Percentiles rank a stretch among this genome's conserved stretches.
Conservation (phyloP, 1,140 invertebrate genomes). For the Globodera rostochiensis region DNA sequence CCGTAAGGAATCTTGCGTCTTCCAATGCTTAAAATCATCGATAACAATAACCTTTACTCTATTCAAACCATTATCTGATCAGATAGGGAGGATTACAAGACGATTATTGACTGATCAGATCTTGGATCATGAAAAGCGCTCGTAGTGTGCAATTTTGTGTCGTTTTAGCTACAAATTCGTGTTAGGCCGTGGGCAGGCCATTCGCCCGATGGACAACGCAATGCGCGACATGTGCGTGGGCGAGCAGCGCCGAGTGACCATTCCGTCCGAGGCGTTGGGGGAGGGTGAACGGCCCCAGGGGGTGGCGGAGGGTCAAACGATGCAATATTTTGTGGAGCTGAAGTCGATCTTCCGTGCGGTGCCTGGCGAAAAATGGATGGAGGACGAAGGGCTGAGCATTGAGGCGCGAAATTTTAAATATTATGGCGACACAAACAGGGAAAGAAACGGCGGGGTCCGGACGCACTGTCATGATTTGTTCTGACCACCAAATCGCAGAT, state of each 20-base stretch:
- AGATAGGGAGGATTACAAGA: too few relatives aligned
- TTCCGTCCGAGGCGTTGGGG: conserved; percentile 48
- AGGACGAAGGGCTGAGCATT: conserved; percentile 62
- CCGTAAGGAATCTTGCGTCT: conserved; percentile 30
- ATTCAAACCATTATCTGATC: too few relatives aligned
- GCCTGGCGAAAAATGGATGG: conserved; percentile 60
- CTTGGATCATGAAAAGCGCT: too few relatives aligned
- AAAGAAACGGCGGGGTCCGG: background rate
- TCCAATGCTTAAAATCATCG: too few relatives aligned
- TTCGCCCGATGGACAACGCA: conserved; percentile 61
- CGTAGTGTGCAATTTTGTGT: too few relatives aligned
- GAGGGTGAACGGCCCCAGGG: conserved; percentile 53
- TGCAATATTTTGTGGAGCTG: conserved; percentile 58
- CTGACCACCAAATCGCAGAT: too few relatives aligned
- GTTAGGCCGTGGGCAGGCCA: conserved; percentile 57
- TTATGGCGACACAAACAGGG: background rate
- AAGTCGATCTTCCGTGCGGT: conserved; percentile 62
- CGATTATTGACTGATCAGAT: too few relatives aligned
- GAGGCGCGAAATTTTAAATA: conserved; percentile 39
- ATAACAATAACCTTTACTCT: too few relatives aligned
- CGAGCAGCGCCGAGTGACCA: conserved; percentile 56
- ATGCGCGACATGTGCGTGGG: conserved; percentile 54
- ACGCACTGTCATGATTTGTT: too few relatives aligned
- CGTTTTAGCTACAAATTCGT: conserved; percentile 54
- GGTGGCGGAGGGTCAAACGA: conserved; percentile 29